A percentile compares a stretch with the other conserved stretches of the same genome.
Conservation (phyloP, 2,113 vertebrate species). For the Chaetodon trifascialis region DNA sequence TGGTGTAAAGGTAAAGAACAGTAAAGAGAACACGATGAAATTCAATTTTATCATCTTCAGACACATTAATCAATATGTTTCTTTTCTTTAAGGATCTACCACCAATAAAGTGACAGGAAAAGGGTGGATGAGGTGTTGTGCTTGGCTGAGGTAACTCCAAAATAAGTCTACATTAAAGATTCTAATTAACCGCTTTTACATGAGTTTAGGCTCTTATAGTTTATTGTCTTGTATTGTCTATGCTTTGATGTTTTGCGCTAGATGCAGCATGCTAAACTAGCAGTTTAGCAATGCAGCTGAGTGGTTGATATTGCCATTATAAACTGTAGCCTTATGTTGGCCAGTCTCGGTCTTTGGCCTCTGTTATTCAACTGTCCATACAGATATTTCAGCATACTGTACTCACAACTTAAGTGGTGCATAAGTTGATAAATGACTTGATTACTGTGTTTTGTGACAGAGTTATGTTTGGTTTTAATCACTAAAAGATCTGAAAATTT, state of each 20-base stretch:
- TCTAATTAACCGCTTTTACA: not conserved
- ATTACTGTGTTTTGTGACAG: not conserved
- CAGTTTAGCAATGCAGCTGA: no score
- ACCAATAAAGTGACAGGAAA: no score
- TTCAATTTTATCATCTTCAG: not conserved
- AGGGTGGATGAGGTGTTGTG: no score
- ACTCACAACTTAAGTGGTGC: not conserved
- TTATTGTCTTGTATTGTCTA: not conserved
- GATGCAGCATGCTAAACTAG: not conserved
- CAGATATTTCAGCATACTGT: not conserved
- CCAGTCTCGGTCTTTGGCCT: not conserved
- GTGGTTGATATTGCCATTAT: not conserved
- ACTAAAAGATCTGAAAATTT: not conserved
- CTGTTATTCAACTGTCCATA: no score
- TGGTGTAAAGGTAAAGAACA: not conserved
- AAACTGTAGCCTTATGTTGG: not conserved
- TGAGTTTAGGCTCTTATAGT: no score
- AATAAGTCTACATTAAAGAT: no score
- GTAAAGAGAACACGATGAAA: not conserved
- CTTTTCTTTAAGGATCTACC: no score
- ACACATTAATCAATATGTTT: no score
- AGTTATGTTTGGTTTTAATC: not conserved
- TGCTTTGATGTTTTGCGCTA: not conserved
- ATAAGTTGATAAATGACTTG: not conserved
- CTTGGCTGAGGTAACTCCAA: no score